Evolutionary conservation across 2,888 invertebrate genomes (phyloP).

Genomic region (Sthenelais limicola): DNA sequence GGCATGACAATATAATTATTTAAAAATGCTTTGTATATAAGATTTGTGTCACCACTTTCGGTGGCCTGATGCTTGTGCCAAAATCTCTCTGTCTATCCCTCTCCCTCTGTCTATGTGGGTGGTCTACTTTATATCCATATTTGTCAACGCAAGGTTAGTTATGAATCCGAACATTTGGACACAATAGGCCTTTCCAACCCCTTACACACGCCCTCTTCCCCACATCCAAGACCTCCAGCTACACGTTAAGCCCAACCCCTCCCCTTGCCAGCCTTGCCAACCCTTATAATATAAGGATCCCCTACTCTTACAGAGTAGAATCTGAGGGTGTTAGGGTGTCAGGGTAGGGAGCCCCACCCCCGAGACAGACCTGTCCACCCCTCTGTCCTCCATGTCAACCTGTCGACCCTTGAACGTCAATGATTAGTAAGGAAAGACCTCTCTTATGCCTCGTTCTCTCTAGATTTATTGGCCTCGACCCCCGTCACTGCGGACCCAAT

Average conservation of each 20-base stretch:
- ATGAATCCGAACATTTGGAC: constrained; percentile 13
- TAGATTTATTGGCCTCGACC: constrained; percentile 27
- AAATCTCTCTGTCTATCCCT: background rate
- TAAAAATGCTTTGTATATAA: no score
- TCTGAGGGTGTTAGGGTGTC: background rate
- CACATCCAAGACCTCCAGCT: background rate
- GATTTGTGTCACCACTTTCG: no score
- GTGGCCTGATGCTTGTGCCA: no score
- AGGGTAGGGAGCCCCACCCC: constrained; percentile 24
- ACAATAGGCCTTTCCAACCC: background rate
- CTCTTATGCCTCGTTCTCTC: constrained; percentile 22
- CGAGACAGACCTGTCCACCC: constrained; percentile 24
- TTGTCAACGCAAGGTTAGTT: constrained; percentile 35
- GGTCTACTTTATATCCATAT: constrained; percentile 33
- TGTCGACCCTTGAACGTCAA: constrained; percentile 37
- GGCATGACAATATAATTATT: no score
- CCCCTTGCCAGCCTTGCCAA: no score
- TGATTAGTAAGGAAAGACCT: constrained; percentile 35
- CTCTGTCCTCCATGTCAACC: background rate
- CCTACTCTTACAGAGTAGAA: background rate
- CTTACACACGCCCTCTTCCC: background rate
- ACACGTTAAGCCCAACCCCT: constrained; percentile 6
- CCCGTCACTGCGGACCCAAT: constrained; percentile 14
- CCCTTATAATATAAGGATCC: no score
- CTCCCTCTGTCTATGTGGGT: background rate